Evolutionary conservation across 2,113 vertebrate genomes (phyloP).

Genomic region (Bubo blakistoni): DNA sequence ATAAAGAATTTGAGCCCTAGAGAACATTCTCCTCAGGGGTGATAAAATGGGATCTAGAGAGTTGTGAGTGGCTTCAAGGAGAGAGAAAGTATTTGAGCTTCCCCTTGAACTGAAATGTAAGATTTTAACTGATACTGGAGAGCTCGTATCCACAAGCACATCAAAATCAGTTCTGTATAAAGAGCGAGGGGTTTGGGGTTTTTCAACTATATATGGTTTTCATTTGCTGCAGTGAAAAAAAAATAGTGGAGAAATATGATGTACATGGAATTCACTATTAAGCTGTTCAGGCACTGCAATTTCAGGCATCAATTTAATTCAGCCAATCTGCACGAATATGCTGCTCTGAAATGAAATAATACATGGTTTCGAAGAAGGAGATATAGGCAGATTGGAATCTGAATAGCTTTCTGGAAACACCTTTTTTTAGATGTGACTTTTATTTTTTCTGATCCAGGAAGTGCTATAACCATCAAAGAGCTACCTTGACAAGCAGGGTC

Average conservation of each 20-base stretch:
- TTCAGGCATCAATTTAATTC: neutral
- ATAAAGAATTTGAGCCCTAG: neutral
- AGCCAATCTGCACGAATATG: neutral
- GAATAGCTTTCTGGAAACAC: neutral
- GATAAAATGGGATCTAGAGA: neutral
- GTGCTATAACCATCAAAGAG: neutral
- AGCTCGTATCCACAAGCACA: neutral
- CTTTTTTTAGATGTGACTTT: neutral
- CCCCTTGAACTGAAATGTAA: neutral
- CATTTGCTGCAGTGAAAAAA: neutral
- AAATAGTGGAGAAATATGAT: neutral
- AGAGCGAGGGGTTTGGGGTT: neutral
- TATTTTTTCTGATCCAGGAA: neutral
- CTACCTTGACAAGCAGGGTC: neutral
- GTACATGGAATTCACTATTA: neutral
- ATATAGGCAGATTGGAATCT: neutral
- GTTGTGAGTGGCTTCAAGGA: neutral
- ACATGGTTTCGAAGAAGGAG: neutral
- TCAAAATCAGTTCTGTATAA: neutral
- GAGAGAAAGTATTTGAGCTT: neutral
- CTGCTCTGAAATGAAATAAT: neutral
- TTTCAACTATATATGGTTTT: neutral
- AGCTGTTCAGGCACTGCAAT: neutral
- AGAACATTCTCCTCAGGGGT: neutral
- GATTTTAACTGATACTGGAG: neutral